phyloP scores from a whole-genome alignment of 2,888 invertebrate species.

The Clistopyga incitator region DNA sequence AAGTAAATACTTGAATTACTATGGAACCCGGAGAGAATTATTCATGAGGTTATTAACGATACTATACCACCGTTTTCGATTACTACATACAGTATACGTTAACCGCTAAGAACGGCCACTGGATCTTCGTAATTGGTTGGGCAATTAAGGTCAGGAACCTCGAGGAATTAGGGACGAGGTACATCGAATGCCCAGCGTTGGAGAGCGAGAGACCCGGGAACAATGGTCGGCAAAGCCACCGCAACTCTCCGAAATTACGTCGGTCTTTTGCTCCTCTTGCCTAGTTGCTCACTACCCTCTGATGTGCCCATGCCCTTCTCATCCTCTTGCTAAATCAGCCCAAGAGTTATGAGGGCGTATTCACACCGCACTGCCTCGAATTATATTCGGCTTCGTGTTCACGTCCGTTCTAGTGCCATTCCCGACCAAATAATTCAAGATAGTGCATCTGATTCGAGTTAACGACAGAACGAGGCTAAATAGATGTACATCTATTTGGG shows the following conservation, averaged over 20 bases:
- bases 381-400: conserved; percentile 7
- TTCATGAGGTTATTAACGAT: conserved; percentile 28
- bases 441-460: neutral
- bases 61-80: conserved; percentile 42
- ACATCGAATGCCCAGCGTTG: conserved; percentile 30
- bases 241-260: conserved; percentile 64
- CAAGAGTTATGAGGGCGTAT: conserved; percentile 31
- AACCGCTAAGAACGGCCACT: conserved; percentile 63
- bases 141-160: conserved; percentile 66
- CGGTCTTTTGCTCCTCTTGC: conserved; percentile 56
- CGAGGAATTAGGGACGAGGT: conserved; percentile 58
- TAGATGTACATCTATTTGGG: neutral
- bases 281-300: conserved; percentile 48
- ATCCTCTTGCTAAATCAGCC: conserved; percentile 29
- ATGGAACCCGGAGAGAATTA: conserved; percentile 30
- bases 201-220: conserved; percentile 63
- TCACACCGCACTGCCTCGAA: neutral
- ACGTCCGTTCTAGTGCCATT: neutral
- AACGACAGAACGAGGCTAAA: neutral
- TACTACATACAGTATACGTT: conserved; percentile 24
- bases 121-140: conserved; percentile 66
- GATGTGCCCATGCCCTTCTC: neutral
- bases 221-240: conserved; percentile 68
- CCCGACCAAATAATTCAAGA: neutral
- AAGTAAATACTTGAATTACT: neutral